A percentile compares a stretch with the other conserved stretches of the same genome.
These are phyloP conservation scores for Apis cerana DNA, from an alignment of 1,140 invertebrate genomes.

Conservation along the genomic window DNA sequence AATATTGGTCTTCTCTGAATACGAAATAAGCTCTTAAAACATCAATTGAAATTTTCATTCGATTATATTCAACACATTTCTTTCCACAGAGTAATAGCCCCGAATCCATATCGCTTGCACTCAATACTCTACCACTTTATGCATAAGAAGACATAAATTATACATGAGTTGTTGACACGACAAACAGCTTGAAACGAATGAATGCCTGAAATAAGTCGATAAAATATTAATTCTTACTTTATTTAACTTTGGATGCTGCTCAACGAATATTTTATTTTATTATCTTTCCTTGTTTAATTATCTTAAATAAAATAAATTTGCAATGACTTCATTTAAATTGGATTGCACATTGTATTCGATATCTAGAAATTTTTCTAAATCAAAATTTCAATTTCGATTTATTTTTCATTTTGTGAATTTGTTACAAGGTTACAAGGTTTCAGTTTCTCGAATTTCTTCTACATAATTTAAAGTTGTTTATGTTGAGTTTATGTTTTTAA, in stretches of 20 bases:
- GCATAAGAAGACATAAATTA: slow-evolving; percentile 15
- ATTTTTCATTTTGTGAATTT: too few relatives aligned
- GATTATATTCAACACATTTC: neutral
- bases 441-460: too few relatives aligned
- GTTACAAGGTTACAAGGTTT: too few relatives aligned
- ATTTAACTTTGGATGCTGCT: neutral
- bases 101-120: neutral
- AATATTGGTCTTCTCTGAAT: neutral
- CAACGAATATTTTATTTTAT: neutral
- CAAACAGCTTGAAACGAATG: neutral
- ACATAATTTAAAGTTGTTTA: too few relatives aligned
- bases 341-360: too few relatives aligned
- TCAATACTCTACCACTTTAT: slow-evolving; percentile 5
- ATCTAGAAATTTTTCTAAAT: too few relatives aligned
- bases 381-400: too few relatives aligned
- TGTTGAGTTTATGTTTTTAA: too few relatives aligned
- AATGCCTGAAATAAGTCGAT: neutral
- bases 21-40: neutral
- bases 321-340: too few relatives aligned
- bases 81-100: neutral
- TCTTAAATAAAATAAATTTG: too few relatives aligned
- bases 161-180: slow-evolving; percentile 1
- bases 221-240: neutral
- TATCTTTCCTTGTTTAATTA: neutral
- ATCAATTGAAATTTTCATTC: neutral